Conservation (phyloP, 2,113 vertebrate genomes). For the Pygoscelis adeliae region DNA sequence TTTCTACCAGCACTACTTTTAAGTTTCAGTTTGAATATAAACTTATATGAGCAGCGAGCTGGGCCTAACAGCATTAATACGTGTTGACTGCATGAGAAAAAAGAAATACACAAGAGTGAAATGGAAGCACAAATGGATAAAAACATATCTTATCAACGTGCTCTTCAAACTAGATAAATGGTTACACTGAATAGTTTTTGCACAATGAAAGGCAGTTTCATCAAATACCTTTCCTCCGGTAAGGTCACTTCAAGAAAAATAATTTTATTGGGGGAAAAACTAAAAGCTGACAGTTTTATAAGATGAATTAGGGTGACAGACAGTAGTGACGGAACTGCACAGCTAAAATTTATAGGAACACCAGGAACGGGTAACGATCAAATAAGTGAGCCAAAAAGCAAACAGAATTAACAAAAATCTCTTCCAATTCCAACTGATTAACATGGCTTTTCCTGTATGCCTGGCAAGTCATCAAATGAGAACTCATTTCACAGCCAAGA, state of each 20-base stretch:
- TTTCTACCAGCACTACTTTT: background rate
- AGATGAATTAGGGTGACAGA: background rate
- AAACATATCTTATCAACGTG: background rate
- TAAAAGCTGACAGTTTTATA: background rate
- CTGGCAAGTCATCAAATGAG: background rate
- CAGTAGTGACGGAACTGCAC: background rate
- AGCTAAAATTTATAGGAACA: background rate
- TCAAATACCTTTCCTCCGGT: background rate
- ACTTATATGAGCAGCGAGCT: background rate
- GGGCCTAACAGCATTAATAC: background rate
- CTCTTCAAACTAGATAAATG: background rate
- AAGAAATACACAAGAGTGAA: background rate
- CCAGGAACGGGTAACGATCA: background rate
- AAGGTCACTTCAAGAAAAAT: background rate
- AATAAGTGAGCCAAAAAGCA: background rate
- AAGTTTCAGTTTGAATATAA: background rate
- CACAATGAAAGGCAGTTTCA: background rate
- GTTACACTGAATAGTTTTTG: background rate
- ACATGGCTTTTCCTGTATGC: background rate
- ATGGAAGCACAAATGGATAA: background rate
- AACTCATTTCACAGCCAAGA: background rate
- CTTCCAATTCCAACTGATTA: background rate
- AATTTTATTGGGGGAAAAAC: background rate
- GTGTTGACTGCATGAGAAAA: background rate
- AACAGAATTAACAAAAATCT: background rate